Base-by-base conservation (phyloP, 2,113 vertebrate species). In the Heteronetta atricapilla region DNA sequence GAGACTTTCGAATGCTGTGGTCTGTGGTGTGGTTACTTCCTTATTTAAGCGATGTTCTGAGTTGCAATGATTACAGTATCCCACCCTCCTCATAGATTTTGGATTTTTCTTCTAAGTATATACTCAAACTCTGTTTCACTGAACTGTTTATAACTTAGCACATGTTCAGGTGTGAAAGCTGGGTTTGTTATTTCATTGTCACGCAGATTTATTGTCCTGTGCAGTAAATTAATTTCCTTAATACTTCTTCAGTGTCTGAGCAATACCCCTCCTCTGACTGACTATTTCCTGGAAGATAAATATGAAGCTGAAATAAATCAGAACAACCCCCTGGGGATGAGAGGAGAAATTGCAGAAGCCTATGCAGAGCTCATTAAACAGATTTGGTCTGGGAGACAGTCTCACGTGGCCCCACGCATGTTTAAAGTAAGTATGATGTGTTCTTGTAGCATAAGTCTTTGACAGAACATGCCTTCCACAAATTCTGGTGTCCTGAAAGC, bases 291-390 rank as follows among this genome's bases (percentile, higher is more conserved):
- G 94, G 97, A 99, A 86, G 98, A 99, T 94, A 98, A 98, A 73
- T 99, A 99, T 10, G 99, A 99, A 96, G 98, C 98, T 4, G 99
- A 99, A 95, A 99, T 99, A 97, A 99, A 99, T 97, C 97, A 99
- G 77, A 99, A 98, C 88, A 99, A 99, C 92, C 99, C 99, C 3
- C 97, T 99, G 89, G 99, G 99, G n/a, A 99, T 99, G 99, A 98
- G 99, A 92, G 99, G 99, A 34, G 99, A 99, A 95, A 99, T 99
- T 6, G 99, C 99, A 11, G 99, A 99, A 97, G 98, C 99, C 80
- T 99, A 99, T 10, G 99, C 99, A 42, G 99, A 99, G 55, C 98
- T 99, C 67, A 99, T 99, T 68, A 99, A 99, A 95, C 99, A 99
- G 97, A 99, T 99, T 97, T 99, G 99, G 99, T 98, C 99, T 84